Base-by-base conservation (phyloP, 2,113 vertebrate species). In the Colius striatus region DNA sequence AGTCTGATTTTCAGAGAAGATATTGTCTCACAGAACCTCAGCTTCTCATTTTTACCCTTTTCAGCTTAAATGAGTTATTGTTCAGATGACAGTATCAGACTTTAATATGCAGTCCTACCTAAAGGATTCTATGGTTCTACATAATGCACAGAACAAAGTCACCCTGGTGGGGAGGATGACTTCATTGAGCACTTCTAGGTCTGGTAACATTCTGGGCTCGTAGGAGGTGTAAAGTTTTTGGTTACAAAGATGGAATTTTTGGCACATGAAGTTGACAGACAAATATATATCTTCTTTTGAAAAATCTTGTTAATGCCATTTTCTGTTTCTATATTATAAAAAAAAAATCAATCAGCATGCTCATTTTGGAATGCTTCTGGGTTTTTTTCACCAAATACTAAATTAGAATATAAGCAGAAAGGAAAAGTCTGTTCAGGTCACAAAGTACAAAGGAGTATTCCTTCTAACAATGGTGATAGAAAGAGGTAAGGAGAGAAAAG, bases 201-300 rank as follows among this genome's bases (percentile, higher is more conserved):
- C 83, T 84, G 65, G 34, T 75, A 65, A 75, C 73, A 66, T 73
- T 85, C 67, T 66, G 41, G 66, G 89, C 51, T 82, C 0, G 54
- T 89, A 50, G 91, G 86, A 95, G 51, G 91, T 91, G 74, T 58
- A 54, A 84, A 32, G 7, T 4, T 82, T 94, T 91, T 55, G 66
- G 71, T 65, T 4, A 79, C 68, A 65, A 75, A 65, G 61, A 58
- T 50, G 32, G 66, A 50, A 43, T 34, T 47, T 82, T 87, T 96
- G 81, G 78, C 75, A 58, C 25, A 25, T 23, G 18, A 84, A 87
- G 8, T 6, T 82, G 89, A 90, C 85, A 96, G 95, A 94, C 84
- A 90, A 76, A 77, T 83, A 71, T 4, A 11, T 54, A 34, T 47
- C 62, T 86, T 74, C 27, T 47, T 94, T 43, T 79, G 79, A 90